A percentile compares a stretch with the other conserved stretches of the same genome.
phyloP scores from a whole-genome alignment of 2,113 vertebrate genomes.

The Balaeniceps rex region DNA sequence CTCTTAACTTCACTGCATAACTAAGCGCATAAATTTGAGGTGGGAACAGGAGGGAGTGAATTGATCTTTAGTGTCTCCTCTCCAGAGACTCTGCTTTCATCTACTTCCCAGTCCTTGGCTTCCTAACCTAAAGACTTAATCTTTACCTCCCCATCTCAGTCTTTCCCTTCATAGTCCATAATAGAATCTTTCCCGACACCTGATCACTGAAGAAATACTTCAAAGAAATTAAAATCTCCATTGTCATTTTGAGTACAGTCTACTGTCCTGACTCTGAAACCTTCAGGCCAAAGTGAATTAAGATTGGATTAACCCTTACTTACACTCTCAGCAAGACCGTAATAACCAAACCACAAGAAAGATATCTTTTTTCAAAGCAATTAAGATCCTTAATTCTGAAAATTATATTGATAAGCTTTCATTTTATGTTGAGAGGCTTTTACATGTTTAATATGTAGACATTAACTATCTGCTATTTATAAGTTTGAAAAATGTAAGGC shows the following conservation, averaged over 20 bases:
- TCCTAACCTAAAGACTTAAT: not conserved
- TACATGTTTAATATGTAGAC: not conserved
- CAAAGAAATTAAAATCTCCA: not conserved
- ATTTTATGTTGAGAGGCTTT: not conserved
- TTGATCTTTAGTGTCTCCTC: not conserved
- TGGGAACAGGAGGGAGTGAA: not conserved
- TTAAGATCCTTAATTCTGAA: not conserved
- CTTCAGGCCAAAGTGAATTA: not conserved
- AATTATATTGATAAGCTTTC: not conserved
- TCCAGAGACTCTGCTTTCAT: not conserved
- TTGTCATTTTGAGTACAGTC: not conserved
- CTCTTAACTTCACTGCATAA: not conserved
- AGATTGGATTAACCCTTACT: not conserved
- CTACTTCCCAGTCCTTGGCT: not conserved
- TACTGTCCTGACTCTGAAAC: not conserved
- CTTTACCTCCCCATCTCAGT: not conserved
- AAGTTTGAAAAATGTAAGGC: not conserved
- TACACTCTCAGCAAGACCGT: not conserved
- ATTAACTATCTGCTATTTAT: not conserved
- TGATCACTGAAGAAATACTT: not conserved
- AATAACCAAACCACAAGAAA: not conserved
- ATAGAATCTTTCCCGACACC: not conserved
- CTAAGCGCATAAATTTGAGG: not conserved
- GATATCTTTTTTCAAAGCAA: not conserved
- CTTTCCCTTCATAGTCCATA: not conserved